Evolutionary conservation across 2,888 invertebrate species (phyloP), one percentile per base, ranked within the genome.

Genomic region (Tuberolachnus salignus): DNA sequence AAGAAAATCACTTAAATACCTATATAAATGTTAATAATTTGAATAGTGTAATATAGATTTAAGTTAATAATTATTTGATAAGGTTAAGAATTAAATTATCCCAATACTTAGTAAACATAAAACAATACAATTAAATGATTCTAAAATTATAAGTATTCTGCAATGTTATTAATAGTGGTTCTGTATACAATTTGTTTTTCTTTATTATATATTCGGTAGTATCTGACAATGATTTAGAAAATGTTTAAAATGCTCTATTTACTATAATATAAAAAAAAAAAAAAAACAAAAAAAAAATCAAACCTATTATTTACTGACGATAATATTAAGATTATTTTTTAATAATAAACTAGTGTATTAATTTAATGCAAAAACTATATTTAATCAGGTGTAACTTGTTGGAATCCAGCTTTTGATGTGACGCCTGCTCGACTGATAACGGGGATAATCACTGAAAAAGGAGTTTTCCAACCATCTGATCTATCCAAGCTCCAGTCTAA

Each of bases 361-460:
- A 46, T 80, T 49, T 46, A 34, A n/a, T 19, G 57, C 4, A 26
- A 74, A 26, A 67, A 66, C 16, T 78, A 13, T 51, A 69, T 67
- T 71, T 80, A 82, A 81, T 82, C 86, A 92, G 94, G 94, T 75
- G 95, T 97, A 75, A 88, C 89, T 74, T 97, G 95, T 85, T 99
- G 98, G 98, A 98, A 99, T 88, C 98, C 98, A 71, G 94, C 98
- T 0, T 99, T 99, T 86, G 99, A 99, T 87, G 94, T 99, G 0
- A 98, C 99, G 4, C 98, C 98, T 42, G 94, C 95, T 0, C 87
- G 89, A 21, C 88, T 99, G 49, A 98, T 99, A 82, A 93, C 94
- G 80, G 97, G 92, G 23, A 95, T 98, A 82, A 93, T 99, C 51
- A 99, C 98, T 13, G 98, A 98, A 86, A 90, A 89, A 83, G 98